phyloP scores from a whole-genome alignment of 2,113 vertebrate species.

The Misgurnus mizolepis region DNA sequence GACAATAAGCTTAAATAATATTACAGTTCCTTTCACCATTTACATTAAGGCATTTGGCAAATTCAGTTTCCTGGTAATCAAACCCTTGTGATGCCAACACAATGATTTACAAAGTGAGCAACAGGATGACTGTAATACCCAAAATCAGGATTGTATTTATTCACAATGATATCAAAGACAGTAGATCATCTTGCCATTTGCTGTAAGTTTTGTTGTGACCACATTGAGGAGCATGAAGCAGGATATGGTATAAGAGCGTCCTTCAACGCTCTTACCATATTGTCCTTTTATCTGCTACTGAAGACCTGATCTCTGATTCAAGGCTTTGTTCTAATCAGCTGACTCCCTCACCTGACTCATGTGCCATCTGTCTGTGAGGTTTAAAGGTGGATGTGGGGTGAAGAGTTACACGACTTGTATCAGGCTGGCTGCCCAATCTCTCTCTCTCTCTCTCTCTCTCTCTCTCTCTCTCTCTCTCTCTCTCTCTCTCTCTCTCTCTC shows the following conservation, averaged over 20 bases:
- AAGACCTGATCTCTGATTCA: slow-evolving; percentile 1
- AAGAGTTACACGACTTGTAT: slow-evolving; percentile 11
- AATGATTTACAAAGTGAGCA: too few species aligned
- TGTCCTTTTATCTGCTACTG: neutral
- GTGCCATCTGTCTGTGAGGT: slow-evolving; percentile 32
- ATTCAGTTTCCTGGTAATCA: too few species aligned
- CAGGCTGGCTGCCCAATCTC: slow-evolving; percentile 23
- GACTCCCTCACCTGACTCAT: slow-evolving; percentile 28
- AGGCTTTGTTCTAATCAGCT: slow-evolving; percentile 9
- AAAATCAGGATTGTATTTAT: neutral
- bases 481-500: slow-evolving; percentile 26
- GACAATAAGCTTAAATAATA: neutral
- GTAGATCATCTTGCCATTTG: too few species aligned
- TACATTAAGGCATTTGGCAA: too few species aligned
- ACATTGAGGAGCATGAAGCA: neutral
- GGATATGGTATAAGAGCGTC: neutral
- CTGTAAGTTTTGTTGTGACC: neutral
- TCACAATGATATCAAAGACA: too few species aligned
- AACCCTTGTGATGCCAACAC: too few species aligned
- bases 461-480: slow-evolving; percentile 31
- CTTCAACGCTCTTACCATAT: neutral
- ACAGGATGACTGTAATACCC: neutral
- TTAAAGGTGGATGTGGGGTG: slow-evolving; percentile 11
- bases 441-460: slow-evolving; percentile 35
- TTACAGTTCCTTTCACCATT: neutral